These are phyloP conservation scores for Drosophila ficusphila DNA, from an alignment of 1,140 invertebrate species.

Conservation along the genomic window DNA sequence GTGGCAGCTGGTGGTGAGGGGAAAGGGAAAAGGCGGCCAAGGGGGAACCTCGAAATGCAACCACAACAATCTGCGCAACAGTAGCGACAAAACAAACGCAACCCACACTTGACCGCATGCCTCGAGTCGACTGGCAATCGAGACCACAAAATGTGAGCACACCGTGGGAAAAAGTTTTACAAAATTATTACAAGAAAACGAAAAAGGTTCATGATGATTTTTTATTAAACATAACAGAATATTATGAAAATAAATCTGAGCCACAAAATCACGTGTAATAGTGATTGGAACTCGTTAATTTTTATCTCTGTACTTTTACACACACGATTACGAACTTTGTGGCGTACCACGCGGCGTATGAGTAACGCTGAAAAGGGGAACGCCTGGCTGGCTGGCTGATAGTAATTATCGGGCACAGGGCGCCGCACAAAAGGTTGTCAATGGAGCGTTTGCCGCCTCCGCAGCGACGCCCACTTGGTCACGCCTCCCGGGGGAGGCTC, in stretches of 20 bases:
- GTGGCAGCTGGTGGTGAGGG: not conserved
- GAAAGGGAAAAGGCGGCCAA: not conserved
- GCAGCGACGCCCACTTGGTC: constrained; percentile 57
- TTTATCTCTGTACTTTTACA: not conserved
- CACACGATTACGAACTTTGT: constrained; percentile 2
- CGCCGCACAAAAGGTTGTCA: constrained; percentile 45
- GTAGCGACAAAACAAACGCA: constrained; percentile 46
- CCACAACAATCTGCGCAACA: constrained; percentile 56
- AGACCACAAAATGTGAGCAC: constrained; percentile 31
- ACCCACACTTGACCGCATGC: constrained; percentile 63
- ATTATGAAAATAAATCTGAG: too few species aligned
- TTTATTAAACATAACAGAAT: not conserved
- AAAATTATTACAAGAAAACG: too few species aligned
- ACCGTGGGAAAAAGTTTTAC: constrained; percentile 1
- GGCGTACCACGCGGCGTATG: constrained; percentile 51
- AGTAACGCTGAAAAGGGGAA: constrained; percentile 36
- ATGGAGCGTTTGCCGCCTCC: constrained; percentile 41
- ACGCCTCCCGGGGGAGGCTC: constrained; percentile 41
- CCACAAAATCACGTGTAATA: too few species aligned
- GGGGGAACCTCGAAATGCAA: constrained; percentile 28
- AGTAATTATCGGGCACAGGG: constrained; percentile 60
- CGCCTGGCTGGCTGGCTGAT: constrained; percentile 32
- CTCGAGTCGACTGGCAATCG: constrained; percentile 16
- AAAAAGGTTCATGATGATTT: not conserved
- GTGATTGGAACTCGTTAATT: too few species aligned